Base-by-base conservation (phyloP, 2,888 invertebrate genomes). In the Drosophila prostipennis region DNA sequence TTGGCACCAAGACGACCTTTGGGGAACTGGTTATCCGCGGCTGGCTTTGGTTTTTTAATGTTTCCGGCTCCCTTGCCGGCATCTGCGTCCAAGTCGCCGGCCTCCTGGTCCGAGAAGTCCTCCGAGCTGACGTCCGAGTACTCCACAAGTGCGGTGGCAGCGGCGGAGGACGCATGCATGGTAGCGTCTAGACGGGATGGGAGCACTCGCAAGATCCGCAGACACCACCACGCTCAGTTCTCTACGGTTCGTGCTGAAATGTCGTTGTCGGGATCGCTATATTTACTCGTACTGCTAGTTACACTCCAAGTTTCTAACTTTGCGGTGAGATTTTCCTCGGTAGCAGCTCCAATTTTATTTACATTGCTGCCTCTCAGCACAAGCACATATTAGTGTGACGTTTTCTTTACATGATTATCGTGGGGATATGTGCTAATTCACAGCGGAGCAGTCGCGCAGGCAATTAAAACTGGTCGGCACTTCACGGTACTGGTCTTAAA, bases 91-190 rank as follows among this genome's bases (percentile, higher is more conserved):
- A 97, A 96, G 93, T 97, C 97, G 63, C 97, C 97, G 45, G 97
- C 96, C 93, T 98, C 97, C 1, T 97, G 96, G 89, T 96, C 97
- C 36, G 97, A 97, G 70, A 97, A 94, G 90, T 96, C 97, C 92
- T 97, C 97, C 13, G 97, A 97, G 92, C 97, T 97, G 36, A 98
- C 97, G 92, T 98, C 98, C 14, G 97, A 98, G 92, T 98, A 98
- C 91, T 97, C 97, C 37, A 92, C 92, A 57, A 91, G 86, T 46
- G 81, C 89, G 39, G 68, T 77, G 26, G 86, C 76, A 48, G 74
- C 72, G 40, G 86, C 74, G 37, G 88, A 78, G 51, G 79, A 80
- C 45, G 87, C 81, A 77, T 89, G 89, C 83, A 80, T 87, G 60
- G 32, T 45, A 51, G 54, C 49, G 58, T 51, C 58, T 59, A 69